These are phyloP conservation scores for Plotosus lineatus DNA, from an alignment of 2,113 vertebrate species.

Conservation along the genomic window DNA sequence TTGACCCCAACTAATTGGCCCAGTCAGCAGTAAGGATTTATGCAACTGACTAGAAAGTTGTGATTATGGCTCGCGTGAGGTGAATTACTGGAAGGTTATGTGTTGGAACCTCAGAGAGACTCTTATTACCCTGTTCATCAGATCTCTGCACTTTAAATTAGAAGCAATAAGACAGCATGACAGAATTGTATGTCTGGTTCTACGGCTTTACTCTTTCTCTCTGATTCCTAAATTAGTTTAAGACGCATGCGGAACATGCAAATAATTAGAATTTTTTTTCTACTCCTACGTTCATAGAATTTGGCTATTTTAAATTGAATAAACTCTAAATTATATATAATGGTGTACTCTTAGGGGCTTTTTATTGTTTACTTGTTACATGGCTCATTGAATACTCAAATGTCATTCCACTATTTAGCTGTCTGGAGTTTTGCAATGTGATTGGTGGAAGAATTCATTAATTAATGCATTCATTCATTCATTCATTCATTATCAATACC, in stretches of 20 bases:
- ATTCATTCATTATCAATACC: no score
- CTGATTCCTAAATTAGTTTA: not conserved
- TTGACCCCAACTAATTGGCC: not conserved
- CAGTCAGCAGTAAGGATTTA: not conserved
- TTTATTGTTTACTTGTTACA: not conserved
- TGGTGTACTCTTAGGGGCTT: not conserved
- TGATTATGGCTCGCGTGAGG: conserved; percentile 15
- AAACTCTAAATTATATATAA: not conserved
- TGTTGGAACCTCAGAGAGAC: not conserved
- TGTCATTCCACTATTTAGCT: no score
- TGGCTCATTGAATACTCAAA: no score
- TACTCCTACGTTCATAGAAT: not conserved
- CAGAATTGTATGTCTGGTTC: not conserved
- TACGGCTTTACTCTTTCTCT: not conserved
- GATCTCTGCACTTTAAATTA: conserved; percentile 18
- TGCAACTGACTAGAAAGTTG: not conserved
- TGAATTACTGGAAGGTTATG: conserved; percentile 10
- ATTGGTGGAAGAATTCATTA: no score
- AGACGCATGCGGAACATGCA: not conserved
- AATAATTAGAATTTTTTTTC: not conserved
- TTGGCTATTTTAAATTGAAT: not conserved
- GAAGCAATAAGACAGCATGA: conserved; percentile 18
- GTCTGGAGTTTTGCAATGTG: no score
- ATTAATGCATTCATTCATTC: no score
- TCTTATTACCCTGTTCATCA: conserved; percentile 47